These are phyloP conservation scores for Himalopsyche kuldschensis DNA, from an alignment of 2,888 invertebrate species.

Conservation along the genomic window DNA sequence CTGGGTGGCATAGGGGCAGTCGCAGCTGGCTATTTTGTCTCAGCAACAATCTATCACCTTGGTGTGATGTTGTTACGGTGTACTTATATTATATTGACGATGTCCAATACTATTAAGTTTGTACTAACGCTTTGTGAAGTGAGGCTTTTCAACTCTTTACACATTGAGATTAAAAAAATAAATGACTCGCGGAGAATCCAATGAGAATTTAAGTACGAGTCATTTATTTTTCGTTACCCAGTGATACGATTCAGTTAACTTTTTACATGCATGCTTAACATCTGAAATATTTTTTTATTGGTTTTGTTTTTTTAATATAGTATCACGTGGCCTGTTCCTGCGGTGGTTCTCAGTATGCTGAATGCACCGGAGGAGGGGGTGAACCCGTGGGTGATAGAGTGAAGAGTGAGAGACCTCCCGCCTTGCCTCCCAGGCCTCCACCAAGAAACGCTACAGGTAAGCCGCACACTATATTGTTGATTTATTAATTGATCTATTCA, in stretches of 20 bases:
- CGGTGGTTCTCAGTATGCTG: conserved; percentile 43
- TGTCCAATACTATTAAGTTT: too few species aligned
- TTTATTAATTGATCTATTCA: neutral
- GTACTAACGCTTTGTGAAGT: too few species aligned
- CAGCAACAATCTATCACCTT: too few species aligned
- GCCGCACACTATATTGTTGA: neutral
- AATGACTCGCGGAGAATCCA: too few species aligned
- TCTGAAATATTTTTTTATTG: too few species aligned
- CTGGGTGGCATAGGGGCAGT: too few species aligned
- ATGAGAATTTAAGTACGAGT: neutral
- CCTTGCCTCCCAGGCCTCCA: conserved; percentile 57
- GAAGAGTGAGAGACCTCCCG: conserved; percentile 51
- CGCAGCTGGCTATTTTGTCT: too few species aligned
- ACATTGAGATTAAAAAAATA: too few species aligned
- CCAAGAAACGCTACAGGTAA: conserved; percentile 35
- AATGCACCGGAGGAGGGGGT: conserved; percentile 45
- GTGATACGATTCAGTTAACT: neutral
- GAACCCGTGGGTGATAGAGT: conserved; percentile 50
- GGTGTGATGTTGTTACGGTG: too few species aligned
- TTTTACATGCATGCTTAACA: too few species aligned
- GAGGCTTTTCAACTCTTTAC: too few species aligned
- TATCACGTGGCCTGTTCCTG: conserved; percentile 60
- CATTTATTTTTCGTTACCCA: neutral
- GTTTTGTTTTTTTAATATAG: conserved; percentile 45
- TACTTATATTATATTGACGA: too few species aligned